Conservation (phyloP, 30 jellyfish, hydroid and myxozoan species). For the Chironex yamaguchii region DNA sequence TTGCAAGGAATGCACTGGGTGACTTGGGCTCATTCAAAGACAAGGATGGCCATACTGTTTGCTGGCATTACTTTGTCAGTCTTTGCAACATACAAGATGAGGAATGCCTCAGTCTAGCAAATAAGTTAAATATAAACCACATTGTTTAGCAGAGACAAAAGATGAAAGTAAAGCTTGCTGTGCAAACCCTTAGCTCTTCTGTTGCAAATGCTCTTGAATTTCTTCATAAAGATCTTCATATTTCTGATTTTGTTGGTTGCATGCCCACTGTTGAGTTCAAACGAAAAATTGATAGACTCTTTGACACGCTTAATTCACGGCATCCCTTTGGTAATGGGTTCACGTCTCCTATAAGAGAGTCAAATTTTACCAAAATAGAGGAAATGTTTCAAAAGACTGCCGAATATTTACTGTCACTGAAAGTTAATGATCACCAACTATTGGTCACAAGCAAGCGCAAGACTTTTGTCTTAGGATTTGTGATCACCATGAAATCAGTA, state of each 20-base stretch:
- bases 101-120: slow-evolving; percentile 48
- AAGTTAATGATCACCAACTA: slow-evolving; percentile 2
- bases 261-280: background rate
- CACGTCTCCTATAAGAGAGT: background rate
- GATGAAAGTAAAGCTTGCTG: slow-evolving; percentile 64
- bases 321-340: slow-evolving; percentile 7
- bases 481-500: slow-evolving; percentile 1
- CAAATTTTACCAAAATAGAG: background rate
- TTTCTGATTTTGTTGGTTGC: background rate
- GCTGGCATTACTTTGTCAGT: slow-evolving; percentile 19
- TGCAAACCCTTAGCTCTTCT: slow-evolving; percentile 40
- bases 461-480: slow-evolving; percentile 18
- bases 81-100: slow-evolving; percentile 22
- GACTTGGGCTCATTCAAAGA: slow-evolving; percentile 29
- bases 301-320: slow-evolving; percentile 26
- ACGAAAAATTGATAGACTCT: slow-evolving; percentile 1
- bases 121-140: slow-evolving; percentile 18
- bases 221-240: background rate
- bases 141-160: slow-evolving; percentile 40
- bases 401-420: slow-evolving; percentile 7
- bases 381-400: background rate
- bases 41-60: background rate
- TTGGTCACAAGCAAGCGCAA: background rate
- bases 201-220: slow-evolving; percentile 51
- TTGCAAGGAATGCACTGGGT: slow-evolving; percentile 69